Evolutionary conservation across 2,888 invertebrate genomes (phyloP), one percentile per base, ranked within the genome.

Genomic region (Temnothorax unifasciatus): DNA sequence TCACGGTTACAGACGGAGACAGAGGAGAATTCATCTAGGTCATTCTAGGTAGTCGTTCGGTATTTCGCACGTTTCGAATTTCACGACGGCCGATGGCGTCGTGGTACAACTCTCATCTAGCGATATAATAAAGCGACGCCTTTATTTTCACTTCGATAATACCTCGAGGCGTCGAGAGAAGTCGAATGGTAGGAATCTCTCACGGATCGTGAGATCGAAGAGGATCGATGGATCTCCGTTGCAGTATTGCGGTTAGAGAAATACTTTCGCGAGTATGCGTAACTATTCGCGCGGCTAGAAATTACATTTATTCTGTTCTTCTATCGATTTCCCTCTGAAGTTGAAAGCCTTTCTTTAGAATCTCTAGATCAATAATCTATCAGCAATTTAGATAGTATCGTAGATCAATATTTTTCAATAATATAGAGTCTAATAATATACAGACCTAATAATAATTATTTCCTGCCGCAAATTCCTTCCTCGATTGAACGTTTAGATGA

Each of bases 191-290:
- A 71, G 75, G 69, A 85, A 82, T 85, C 85, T 85, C 85, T 85
- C 85, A 85, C 83, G 83, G 83, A 41, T 71, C 85, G 85, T 85
- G 85, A 85, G 85, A 85, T 85, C 85, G 83, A 83, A 82, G 76
- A 75, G 69, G 71, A 68, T 76, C 84, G 84, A 79, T 74, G 57
- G 76, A 85, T 64, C 76, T 29, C 68, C 63, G 54, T 34, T 50
- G 81, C 44, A 81, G 73, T 68, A 59, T 83, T 71, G 83, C 44
- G 83, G 69, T 83, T 83, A 81, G 71, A 71, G 59, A 79, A 71
- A 34, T 81, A 81, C 25, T 71, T 50, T 59, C 59, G 68, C 57
- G 79, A 71, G 59, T 47, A 71, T 66, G 69, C 79, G 79, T 71
- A 79, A 71, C 83, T 81, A 52, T 57, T 50, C 34, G 59, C 66